Percentiles rank a stretch among this genome's conserved stretches.
These are phyloP conservation scores for Ageneiosus marmoratus DNA, from an alignment of 2,113 vertebrate species.

Conservation along the genomic window DNA sequence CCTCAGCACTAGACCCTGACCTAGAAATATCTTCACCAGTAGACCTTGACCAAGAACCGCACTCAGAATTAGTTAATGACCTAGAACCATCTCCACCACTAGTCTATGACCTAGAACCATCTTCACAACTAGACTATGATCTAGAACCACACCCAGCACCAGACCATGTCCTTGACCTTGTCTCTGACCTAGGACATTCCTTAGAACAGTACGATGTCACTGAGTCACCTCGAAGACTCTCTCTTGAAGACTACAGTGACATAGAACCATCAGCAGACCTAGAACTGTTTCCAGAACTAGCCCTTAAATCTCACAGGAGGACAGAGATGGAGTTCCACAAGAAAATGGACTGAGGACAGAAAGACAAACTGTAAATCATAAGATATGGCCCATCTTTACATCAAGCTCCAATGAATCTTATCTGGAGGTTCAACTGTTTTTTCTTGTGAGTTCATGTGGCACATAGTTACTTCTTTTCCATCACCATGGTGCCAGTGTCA, in stretches of 20 bases:
- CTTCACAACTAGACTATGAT: not conserved
- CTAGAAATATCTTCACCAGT: not conserved
- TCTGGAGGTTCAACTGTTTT: not conserved
- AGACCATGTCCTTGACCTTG: not conserved
- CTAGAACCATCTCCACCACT: not conserved
- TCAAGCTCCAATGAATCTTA: not conserved
- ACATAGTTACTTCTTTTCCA: not conserved
- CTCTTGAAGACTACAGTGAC: not conserved
- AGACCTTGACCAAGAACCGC: not conserved
- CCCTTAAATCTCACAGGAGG: constrained; percentile 34
- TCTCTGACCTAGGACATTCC: not conserved
- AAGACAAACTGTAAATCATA: not conserved
- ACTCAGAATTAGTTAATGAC: not conserved
- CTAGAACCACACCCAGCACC: not conserved
- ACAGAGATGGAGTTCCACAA: constrained; percentile 47
- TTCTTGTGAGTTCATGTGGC: not conserved
- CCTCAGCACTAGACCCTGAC: not conserved
- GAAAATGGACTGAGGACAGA: constrained; percentile 61
- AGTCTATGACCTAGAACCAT: not conserved
- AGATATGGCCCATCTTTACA: not conserved
- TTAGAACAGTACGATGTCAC: not conserved
- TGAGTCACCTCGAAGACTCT: not conserved
- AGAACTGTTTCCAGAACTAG: not conserved
- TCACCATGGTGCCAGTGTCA: not conserved
- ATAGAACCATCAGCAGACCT: not conserved